Conservation (phyloP, 2,113 vertebrate species). For the Pipra filicauda region DNA sequence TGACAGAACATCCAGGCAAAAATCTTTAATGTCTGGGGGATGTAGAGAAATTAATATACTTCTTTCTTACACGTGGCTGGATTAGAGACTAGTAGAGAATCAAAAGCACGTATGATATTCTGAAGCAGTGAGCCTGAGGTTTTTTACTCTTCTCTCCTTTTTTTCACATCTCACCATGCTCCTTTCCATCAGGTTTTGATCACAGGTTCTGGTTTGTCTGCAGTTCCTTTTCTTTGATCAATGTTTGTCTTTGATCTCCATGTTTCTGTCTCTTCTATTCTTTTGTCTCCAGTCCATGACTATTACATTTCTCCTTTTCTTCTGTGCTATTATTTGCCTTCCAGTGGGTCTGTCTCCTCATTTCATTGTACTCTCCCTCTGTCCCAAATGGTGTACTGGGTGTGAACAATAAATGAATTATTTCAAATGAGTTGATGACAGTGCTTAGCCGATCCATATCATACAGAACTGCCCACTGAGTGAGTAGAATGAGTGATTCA, state of each 20-base stretch:
- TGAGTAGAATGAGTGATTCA: not conserved
- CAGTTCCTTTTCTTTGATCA: slow-evolving; percentile 45
- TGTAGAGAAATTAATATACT: not conserved
- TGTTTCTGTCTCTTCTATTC: not conserved
- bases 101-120: not conserved
- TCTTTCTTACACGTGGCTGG: not conserved
- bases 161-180: not conserved
- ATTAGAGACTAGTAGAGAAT: not conserved
- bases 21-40: not conserved
- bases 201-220: slow-evolving; percentile 3
- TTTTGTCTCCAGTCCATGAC: slow-evolving; percentile 1
- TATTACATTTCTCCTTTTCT: not conserved
- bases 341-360: not conserved
- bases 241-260: slow-evolving; percentile 38
- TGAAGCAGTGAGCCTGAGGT: not conserved
- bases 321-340: slow-evolving; percentile 19
- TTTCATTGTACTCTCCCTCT: not conserved
- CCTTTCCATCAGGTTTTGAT: slow-evolving; percentile 40
- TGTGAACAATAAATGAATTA: slow-evolving; percentile 48
- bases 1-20: not conserved
- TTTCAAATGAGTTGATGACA: slow-evolving; percentile 7
- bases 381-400: not conserved
- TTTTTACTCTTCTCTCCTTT: not conserved
- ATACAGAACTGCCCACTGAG: not conserved
- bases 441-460: not conserved